phyloP scores from a whole-genome alignment of 2,888 invertebrate genomes.

The Omphaloscelis lunosa region DNA sequence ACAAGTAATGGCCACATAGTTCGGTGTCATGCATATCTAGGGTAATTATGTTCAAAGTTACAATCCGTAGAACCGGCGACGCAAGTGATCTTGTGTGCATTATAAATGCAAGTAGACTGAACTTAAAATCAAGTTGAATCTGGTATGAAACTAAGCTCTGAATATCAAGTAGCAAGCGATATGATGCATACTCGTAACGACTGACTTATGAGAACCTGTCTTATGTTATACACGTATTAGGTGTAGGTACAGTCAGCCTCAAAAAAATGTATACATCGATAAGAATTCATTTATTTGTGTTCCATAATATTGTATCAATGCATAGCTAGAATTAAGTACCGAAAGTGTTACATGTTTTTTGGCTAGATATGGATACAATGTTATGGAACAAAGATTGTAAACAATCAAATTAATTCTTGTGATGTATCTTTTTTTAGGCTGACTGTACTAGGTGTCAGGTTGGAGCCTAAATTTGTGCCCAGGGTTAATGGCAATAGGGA shows the following conservation, averaged over 20 bases:
- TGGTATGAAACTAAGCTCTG: conserved; percentile 56
- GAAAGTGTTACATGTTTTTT: background rate
- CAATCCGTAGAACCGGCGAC: conserved; percentile 30
- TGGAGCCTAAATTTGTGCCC: background rate
- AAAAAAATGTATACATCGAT: background rate
- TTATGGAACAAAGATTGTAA: background rate
- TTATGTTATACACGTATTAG: conserved; percentile 25
- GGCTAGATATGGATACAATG: background rate
- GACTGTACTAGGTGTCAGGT: background rate
- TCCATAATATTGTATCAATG: background rate
- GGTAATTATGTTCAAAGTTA: conserved; percentile 53
- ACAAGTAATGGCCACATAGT: conserved; percentile 18
- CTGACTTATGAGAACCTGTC: conserved; percentile 14
- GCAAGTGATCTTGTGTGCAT: conserved; percentile 56
- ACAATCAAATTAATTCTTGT: background rate
- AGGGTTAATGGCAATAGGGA: background rate
- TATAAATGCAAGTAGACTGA: conserved; percentile 56
- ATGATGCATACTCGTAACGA: conserved; percentile 47
- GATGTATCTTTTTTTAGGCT: background rate
- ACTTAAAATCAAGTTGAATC: conserved; percentile 59
- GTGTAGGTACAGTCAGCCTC: background rate
- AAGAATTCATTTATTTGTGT: background rate
- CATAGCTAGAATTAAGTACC: background rate
- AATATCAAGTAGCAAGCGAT: conserved; percentile 57
- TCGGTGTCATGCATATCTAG: conserved; percentile 41